phyloP scores from a whole-genome alignment of 2,888 invertebrate genomes.

The Ochropleura leucogaster region DNA sequence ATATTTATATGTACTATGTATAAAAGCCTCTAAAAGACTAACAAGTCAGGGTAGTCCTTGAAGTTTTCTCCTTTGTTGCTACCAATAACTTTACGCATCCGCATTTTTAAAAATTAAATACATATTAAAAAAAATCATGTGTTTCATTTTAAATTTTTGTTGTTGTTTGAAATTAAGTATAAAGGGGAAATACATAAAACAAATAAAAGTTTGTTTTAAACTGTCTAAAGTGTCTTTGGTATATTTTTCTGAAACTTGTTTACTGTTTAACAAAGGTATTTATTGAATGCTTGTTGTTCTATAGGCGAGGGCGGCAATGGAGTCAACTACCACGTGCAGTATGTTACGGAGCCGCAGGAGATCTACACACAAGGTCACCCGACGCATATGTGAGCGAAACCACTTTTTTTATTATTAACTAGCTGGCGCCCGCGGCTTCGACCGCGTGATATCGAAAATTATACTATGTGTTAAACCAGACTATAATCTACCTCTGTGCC shows the following conservation, averaged over 20 bases:
- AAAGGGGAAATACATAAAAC: not conserved
- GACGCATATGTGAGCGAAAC: slow-evolving; percentile 86
- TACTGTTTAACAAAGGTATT: not conserved
- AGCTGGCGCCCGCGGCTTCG: not conserved
- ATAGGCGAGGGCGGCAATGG: slow-evolving; percentile 91
- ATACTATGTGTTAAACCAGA: too few species aligned
- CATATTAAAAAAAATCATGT: too few species aligned
- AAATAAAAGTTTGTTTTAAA: not conserved
- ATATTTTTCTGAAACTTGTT: not conserved
- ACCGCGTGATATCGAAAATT: too few species aligned
- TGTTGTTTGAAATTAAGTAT: too few species aligned
- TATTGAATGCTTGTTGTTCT: slow-evolving; percentile 56
- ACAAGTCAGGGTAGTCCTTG: not conserved
- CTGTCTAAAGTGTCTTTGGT: not conserved
- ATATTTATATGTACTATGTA: too few species aligned
- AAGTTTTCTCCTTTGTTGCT: not conserved
- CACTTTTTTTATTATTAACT: not conserved
- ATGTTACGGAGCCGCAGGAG: slow-evolving; percentile 92
- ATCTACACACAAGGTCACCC: slow-evolving; percentile 92
- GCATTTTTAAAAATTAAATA: too few species aligned
- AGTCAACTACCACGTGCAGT: slow-evolving; percentile 94
- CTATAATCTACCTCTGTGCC: too few species aligned
- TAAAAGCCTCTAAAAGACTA: not conserved
- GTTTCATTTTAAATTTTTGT: too few species aligned
- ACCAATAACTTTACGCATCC: not conserved